Conservation (phyloP, 2,113 vertebrate genomes). For the Epinephelus lanceolatus region DNA sequence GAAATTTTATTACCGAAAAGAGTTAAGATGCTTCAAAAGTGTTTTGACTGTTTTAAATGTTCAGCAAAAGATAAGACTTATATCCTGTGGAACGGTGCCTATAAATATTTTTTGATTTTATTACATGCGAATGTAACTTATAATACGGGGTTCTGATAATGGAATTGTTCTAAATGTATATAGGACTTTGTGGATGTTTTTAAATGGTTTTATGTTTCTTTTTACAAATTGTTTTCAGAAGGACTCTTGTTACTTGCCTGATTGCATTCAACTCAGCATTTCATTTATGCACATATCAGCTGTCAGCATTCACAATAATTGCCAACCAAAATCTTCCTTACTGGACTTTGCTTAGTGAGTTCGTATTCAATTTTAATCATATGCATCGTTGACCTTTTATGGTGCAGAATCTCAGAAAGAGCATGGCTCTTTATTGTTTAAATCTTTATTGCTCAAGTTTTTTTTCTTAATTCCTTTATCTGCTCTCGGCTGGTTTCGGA, state of each 20-base stretch:
- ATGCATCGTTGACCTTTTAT: slow-evolving; percentile 44
- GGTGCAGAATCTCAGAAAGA: slow-evolving; percentile 28
- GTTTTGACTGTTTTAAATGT: slow-evolving; percentile 31
- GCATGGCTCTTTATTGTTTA: slow-evolving; percentile 34
- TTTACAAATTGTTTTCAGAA: slow-evolving; percentile 11
- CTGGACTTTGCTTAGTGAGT: slow-evolving; percentile 21
- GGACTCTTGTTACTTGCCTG: slow-evolving; percentile 18
- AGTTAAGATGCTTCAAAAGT: slow-evolving; percentile 6
- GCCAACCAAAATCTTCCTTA: slow-evolving; percentile 17
- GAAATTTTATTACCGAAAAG: neutral
- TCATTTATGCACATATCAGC: slow-evolving; percentile 25
- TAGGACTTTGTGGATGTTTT: slow-evolving; percentile 11
- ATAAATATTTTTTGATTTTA: neutral
- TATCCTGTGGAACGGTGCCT: slow-evolving; percentile 56
- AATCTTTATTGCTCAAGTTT: slow-evolving; percentile 36
- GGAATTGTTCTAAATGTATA: slow-evolving; percentile 42
- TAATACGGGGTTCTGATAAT: slow-evolving; percentile 19
- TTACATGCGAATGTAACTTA: neutral
- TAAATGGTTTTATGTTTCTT: neutral
- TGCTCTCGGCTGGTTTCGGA: slow-evolving; percentile 29
- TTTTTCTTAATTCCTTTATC: slow-evolving; percentile 42
- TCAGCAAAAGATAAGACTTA: neutral
- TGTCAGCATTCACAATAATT: slow-evolving; percentile 42
- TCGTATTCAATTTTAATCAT: slow-evolving; percentile 54
- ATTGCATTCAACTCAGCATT: slow-evolving; percentile 14